phyloP scores from a whole-genome alignment of 2,797 vertebrate species.

The Aythya fuligula region DNA sequence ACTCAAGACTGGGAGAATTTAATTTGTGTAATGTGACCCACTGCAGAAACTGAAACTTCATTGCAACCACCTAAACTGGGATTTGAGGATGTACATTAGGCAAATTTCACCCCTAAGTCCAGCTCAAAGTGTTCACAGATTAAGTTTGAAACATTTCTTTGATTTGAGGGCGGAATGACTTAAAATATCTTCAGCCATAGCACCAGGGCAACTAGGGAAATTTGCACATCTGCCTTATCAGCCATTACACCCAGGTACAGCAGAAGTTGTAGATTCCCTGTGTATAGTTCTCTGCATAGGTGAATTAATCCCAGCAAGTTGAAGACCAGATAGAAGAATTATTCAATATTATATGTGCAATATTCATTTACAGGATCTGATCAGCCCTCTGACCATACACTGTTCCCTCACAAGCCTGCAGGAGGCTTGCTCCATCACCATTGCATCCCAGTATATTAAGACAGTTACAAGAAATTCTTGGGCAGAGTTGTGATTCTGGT shows the following conservation, averaged over 20 bases:
- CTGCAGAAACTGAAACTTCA: background rate
- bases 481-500: background rate
- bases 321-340: background rate
- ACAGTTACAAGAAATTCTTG: background rate
- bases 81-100: background rate
- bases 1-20: background rate
- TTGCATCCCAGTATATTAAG: background rate
- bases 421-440: background rate
- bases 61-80: background rate
- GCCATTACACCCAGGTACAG: background rate
- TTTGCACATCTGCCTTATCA: background rate
- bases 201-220: background rate
- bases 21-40: background rate
- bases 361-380: background rate
- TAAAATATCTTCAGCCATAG: background rate
- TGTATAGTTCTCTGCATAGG: background rate
- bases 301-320: background rate
- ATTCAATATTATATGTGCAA: background rate
- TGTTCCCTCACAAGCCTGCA: background rate
- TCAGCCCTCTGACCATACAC: background rate
- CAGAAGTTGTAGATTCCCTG: background rate
- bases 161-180: background rate
- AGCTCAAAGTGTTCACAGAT: background rate
- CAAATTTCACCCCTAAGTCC: slow-evolving; percentile 24
- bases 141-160: slow-evolving; percentile 2